Evolutionary conservation across 2,113 vertebrate species (phyloP), one percentile per base, ranked within the genome.

Genomic region (Vulpes ferrilata): DNA sequence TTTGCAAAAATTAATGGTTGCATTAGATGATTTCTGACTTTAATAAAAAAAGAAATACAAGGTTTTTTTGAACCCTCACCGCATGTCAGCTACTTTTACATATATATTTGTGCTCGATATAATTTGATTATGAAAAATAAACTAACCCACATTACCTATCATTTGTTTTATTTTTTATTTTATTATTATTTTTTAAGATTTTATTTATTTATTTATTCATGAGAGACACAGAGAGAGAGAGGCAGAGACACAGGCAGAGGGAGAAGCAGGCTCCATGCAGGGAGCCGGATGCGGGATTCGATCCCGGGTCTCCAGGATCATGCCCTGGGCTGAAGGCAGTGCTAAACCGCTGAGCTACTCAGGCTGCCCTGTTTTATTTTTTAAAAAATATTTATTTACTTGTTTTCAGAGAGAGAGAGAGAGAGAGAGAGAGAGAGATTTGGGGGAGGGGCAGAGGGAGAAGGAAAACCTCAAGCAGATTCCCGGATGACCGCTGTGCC

Each of bases 1-100:
- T 81, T 93, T 59, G 13, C 23, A 78, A 93, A 97, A 89, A 51
- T 57, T 62, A 76, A 38, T 93, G 15, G 13, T 64, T 97, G 8
- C 12, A 48, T 91, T 32, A 32, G 60, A 76, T 80, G 7, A 88
- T 86, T 71, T 96, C 43, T 93, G 32, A 60, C 43, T 97, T 95
- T 80, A 93, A 82, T 9, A 2, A 48, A 48, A 76, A 60, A 88
- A 71, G 71, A 83, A 87, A 48, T 69, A 60, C 11, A 67, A 64
- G 15, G 30, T 84, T 60, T 73, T 91, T 96, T 82, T 60, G 60
- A 93, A 83, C 25, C 86, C 53, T 3, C 17, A 43, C 15, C 38
- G 32, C 55, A 9, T 13, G 11, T 92, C 23, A 95, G 20, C 51
- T 88, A 62, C 35, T 73, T 85, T 81, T 13, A 43, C n/a, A 78